These are phyloP conservation scores for Euglossa dilemma DNA, from an alignment of 1,140 invertebrate species.

Conservation along the genomic window DNA sequence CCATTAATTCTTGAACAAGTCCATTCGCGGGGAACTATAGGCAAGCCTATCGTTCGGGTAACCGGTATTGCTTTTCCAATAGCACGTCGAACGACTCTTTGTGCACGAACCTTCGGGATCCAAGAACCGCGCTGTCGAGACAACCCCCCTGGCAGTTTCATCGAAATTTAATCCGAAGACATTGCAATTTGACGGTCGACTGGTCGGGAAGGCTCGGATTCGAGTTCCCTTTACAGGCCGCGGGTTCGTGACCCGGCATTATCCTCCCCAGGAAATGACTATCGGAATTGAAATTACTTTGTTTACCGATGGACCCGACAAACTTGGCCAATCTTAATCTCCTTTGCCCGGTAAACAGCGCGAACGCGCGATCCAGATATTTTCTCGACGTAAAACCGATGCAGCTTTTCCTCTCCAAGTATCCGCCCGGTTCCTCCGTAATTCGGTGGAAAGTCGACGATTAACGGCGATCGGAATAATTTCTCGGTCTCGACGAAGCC, in stretches of 20 bases:
- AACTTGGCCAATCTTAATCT: neutral
- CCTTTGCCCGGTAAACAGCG: neutral
- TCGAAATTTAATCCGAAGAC: constrained; percentile 64
- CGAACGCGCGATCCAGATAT: too few relatives aligned
- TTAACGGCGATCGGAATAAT: neutral
- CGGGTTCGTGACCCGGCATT: constrained; percentile 20
- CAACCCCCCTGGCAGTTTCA: neutral
- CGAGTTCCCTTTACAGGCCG: constrained; percentile 1
- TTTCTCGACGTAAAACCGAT: too few relatives aligned
- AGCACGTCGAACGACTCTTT: constrained; percentile 10
- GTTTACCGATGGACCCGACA: neutral
- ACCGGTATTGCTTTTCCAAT: constrained; percentile 7
- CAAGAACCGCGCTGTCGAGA: neutral
- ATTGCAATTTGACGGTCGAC: constrained; percentile 57
- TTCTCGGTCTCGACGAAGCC: neutral
- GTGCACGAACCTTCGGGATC: neutral
- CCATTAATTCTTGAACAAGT: constrained; percentile 6
- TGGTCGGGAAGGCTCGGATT: constrained; percentile 17
- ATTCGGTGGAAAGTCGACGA: too few relatives aligned
- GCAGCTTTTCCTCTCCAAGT: too few relatives aligned
- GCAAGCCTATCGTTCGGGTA: neutral
- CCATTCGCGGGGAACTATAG: neutral
- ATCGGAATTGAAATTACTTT: constrained; percentile 32
- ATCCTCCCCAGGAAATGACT: neutral
- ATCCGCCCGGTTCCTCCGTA: too few relatives aligned